Conservation (phyloP, 2,113 vertebrate species). For the Catharus fuscescens region DNA sequence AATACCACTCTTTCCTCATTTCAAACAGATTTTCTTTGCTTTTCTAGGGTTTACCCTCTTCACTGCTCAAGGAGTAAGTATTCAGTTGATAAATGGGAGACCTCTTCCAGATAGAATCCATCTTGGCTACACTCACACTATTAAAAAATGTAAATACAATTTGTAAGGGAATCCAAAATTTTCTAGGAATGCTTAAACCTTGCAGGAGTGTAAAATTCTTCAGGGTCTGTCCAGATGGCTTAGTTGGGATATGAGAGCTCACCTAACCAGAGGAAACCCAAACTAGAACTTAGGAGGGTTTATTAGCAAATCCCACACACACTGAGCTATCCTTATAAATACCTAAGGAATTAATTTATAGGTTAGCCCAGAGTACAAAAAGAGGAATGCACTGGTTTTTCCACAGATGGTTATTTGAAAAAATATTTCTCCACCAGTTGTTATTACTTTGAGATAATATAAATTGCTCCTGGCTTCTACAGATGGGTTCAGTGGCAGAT, state of each 20-base stretch:
- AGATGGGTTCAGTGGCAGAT: not conserved
- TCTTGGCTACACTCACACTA: not conserved
- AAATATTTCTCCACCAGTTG: not conserved
- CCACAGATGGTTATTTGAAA: not conserved
- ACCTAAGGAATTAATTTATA: slow-evolving; percentile 1
- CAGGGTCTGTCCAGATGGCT: not conserved
- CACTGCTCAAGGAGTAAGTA: not conserved
- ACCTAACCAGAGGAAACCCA: not conserved
- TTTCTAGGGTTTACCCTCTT: not conserved
- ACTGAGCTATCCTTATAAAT: not conserved
- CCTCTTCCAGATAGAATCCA: not conserved
- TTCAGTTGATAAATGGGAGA: not conserved
- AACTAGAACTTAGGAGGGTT: not conserved
- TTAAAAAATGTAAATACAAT: slow-evolving; percentile 15
- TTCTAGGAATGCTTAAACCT: slow-evolving; percentile 25
- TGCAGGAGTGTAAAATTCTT: not conserved
- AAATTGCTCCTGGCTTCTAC: not conserved
- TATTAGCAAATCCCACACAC: slow-evolving; percentile 26
- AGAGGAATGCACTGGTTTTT: slow-evolving; percentile 17
- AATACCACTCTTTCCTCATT: not conserved
- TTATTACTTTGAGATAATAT: not conserved
- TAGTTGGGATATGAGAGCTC: not conserved
- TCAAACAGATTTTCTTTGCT: not conserved
- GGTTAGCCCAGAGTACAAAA: not conserved
- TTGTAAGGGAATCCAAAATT: not conserved